phyloP scores from a whole-genome alignment of 2,797 vertebrate species.

The Lacerta viridis region DNA sequence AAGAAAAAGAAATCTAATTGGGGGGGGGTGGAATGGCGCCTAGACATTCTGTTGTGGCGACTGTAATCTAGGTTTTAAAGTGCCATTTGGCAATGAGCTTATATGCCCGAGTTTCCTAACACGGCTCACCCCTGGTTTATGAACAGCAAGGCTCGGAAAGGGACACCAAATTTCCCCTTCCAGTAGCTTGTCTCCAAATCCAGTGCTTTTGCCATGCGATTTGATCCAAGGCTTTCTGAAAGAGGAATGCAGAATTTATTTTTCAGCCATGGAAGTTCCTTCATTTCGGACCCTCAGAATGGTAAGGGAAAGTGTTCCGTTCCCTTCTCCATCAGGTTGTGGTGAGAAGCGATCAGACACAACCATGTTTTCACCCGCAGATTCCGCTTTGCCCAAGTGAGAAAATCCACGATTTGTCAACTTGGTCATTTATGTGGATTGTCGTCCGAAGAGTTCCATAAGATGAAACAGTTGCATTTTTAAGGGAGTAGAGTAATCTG shows the following conservation, averaged over 20 bases:
- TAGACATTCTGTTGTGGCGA: not conserved
- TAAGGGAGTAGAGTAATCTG: not conserved
- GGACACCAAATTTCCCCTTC: not conserved
- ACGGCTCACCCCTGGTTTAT: not conserved
- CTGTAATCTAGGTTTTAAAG: no score
- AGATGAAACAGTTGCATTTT: no score
- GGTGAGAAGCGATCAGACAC: not conserved
- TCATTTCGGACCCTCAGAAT: not conserved
- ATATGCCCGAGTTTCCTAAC: not conserved
- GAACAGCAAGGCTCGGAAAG: not conserved
- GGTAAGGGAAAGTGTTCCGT: not conserved
- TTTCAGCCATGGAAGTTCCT: not conserved
- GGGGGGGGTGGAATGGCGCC: no score
- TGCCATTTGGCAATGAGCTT: no score
- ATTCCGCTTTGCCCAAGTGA: not conserved
- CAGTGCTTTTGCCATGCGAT: not conserved
- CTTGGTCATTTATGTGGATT: not conserved
- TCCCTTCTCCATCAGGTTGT: not conserved
- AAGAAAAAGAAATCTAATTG: no score
- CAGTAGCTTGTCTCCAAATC: not conserved
- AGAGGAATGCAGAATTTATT: not conserved
- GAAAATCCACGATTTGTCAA: not conserved
- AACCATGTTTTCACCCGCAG: not conserved
- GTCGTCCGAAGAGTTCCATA: not conserved
- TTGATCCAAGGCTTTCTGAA: not conserved